Conservation (phyloP, 2,113 vertebrate species). For the Nothobranchius kuhntae region DNA sequence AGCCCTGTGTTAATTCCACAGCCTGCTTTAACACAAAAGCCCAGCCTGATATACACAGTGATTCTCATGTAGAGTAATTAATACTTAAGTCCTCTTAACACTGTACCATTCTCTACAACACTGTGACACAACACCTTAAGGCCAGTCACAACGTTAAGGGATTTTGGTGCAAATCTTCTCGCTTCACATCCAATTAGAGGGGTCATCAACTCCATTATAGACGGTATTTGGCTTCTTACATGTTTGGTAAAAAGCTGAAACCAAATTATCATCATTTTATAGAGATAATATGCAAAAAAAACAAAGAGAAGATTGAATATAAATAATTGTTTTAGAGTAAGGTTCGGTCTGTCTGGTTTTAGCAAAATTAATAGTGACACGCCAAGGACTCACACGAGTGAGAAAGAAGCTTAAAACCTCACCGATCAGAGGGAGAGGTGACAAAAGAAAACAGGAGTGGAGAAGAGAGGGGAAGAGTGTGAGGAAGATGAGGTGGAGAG, state of each 20-base stretch:
- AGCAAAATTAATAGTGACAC: conserved; percentile 38
- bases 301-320: conserved; percentile 12
- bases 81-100: conserved; percentile 73
- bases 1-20: conserved; percentile 67
- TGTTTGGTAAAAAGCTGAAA: conserved; percentile 13
- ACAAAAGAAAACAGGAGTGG: conserved; percentile 56
- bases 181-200: conserved; percentile 58
- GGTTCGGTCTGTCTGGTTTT: conserved; percentile 40
- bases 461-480: conserved; percentile 20
- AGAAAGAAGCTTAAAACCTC: conserved; percentile 33
- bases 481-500: conserved; percentile 22
- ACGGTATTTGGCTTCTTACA: conserved; percentile 13
- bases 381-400: conserved; percentile 44
- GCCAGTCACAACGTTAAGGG: conserved; percentile 49
- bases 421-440: conserved; percentile 58
- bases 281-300: conserved; percentile 1
- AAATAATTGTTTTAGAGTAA: conserved; percentile 31
- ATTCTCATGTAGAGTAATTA: conserved; percentile 71
- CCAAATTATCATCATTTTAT: conserved; percentile 14
- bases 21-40: conserved; percentile 61
- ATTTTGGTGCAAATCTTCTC: conserved; percentile 64
- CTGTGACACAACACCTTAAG: conserved; percentile 61
- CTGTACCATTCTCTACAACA: conserved; percentile 52
- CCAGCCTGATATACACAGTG: conserved; percentile 62
- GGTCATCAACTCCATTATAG: conserved; percentile 32